Evolutionary conservation across 2,888 invertebrate species (phyloP), one percentile per base, ranked within the genome.

Genomic region (Reticulitermes lucifugus): DNA sequence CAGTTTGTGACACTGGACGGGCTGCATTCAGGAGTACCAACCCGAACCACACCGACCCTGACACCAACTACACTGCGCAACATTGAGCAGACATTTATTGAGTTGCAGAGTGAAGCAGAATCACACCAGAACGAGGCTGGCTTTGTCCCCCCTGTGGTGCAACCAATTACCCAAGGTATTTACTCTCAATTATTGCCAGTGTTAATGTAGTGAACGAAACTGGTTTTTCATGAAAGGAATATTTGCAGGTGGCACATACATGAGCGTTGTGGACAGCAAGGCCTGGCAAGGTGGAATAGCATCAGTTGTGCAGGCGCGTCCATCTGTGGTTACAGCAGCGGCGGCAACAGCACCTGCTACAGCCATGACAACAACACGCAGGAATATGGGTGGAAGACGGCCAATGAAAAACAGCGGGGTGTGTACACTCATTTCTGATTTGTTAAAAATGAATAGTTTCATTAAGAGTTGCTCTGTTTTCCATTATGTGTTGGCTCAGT

Each of bases 31-130:
- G 97, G 97, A 90, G 97, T 98, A 89, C 97, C 97, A 84, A 98
- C 98, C 86, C 94, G 96, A 91, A 98, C 98, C 88, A 98, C 98
- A 90, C 96, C 98, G 88, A 98, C 97, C 90, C 93, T 98, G 89
- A 98, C 98, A 88, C 98, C 98, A 87, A 98, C 98, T 79, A 98
- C 98, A 89, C 92, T 98, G 90, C 95, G 97, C 89, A 92, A 94
- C 92, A 97, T 98, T 91, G 98, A 98, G 92, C 97, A 98, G 89
- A 96, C 97, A 0, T 96, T 98, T 92, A 94, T 96, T 90, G 97
- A 98, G 92, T 92, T 97, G 89, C 96, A 96, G 91, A 94, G 94
- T 90, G 94, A 95, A 89, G 94, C 95, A 88, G 89, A 89, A 60
- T 93, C 93, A 87, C 95, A 94, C 92, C 93, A 96, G 89, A 96